Evolutionary conservation across 2,888 invertebrate species (phyloP).

Genomic region (Mycogona germanica): DNA sequence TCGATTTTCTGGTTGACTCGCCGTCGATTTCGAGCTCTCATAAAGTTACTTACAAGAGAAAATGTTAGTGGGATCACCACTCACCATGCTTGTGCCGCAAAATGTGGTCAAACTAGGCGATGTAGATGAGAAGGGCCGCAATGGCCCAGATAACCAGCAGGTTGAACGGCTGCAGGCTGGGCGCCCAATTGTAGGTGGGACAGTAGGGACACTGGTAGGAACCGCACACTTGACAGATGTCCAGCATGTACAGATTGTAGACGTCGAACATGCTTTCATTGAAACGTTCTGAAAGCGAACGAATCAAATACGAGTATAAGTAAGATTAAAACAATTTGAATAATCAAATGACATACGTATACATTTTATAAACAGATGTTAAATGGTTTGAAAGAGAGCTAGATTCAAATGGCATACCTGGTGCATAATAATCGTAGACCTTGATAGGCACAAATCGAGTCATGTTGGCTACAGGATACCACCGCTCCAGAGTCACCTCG

Average conservation of each 20-base stretch:
- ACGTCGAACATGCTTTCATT: conserved; percentile 86
- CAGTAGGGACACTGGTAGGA: conserved; percentile 90
- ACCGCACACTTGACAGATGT: conserved; percentile 88
- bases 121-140: too few relatives aligned
- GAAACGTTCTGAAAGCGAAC: conserved; percentile 70
- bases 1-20: too few relatives aligned
- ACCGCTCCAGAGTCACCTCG: conserved; percentile 83
- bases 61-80: too few relatives aligned
- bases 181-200: conserved; percentile 41
- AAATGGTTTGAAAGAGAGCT: too few relatives aligned
- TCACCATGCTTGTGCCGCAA: too few relatives aligned
- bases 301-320: too few relatives aligned
- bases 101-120: too few relatives aligned
- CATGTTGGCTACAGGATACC: conserved; percentile 95
- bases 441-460: conserved; percentile 78
- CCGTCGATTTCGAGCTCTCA: too few relatives aligned
- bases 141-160: too few relatives aligned
- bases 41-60: too few relatives aligned
- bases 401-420: conserved; percentile 53
- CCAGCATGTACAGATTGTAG: conserved; percentile 67
- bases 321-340: background rate
- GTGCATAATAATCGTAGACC: conserved; percentile 92
- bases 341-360: background rate
- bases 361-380: too few relatives aligned
- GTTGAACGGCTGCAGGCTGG: background rate